Evolutionary conservation across 2,888 invertebrate species (phyloP).

Genomic region (Danaus chrysippus): DNA sequence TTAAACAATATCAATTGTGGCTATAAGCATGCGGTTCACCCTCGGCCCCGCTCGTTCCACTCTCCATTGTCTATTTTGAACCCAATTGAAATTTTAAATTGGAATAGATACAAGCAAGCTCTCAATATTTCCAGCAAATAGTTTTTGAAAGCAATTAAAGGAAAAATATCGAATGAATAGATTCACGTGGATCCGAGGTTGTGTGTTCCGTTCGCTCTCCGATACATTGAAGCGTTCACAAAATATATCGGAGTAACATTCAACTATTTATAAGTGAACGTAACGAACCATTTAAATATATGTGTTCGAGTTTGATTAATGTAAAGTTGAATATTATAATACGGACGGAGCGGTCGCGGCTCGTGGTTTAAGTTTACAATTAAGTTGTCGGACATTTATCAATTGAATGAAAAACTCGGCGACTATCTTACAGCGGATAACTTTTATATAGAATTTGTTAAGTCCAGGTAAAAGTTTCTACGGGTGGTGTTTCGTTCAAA

Average conservation of each 20-base stretch:
- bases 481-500: neutral
- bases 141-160: conserved; percentile 16
- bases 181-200: conserved; percentile 2
- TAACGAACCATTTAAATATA: too few relatives aligned
- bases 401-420: conserved; percentile 56
- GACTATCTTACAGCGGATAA: conserved; percentile 48
- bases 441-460: conserved; percentile 28
- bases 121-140: conserved; percentile 17
- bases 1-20: conserved; percentile 14
- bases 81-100: conserved; percentile 18
- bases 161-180: conserved; percentile 15
- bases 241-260: too few relatives aligned
- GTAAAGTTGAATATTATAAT: conserved; percentile 40
- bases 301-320: too few relatives aligned
- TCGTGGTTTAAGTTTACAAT: conserved; percentile 54
- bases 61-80: conserved; percentile 20
- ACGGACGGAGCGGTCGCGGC: conserved; percentile 55
- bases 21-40: conserved; percentile 10
- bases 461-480: neutral
- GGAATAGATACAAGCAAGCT: conserved; percentile 16
- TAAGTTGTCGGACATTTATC: conserved; percentile 53
- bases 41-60: conserved; percentile 13
- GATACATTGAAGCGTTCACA: conserved; percentile 5
- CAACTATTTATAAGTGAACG: too few relatives aligned
- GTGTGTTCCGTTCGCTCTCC: conserved; percentile 13